A percentile compares a stretch with the other conserved stretches of the same genome.
phyloP scores from a whole-genome alignment of 2,113 vertebrate genomes.

The Aix galericulata region DNA sequence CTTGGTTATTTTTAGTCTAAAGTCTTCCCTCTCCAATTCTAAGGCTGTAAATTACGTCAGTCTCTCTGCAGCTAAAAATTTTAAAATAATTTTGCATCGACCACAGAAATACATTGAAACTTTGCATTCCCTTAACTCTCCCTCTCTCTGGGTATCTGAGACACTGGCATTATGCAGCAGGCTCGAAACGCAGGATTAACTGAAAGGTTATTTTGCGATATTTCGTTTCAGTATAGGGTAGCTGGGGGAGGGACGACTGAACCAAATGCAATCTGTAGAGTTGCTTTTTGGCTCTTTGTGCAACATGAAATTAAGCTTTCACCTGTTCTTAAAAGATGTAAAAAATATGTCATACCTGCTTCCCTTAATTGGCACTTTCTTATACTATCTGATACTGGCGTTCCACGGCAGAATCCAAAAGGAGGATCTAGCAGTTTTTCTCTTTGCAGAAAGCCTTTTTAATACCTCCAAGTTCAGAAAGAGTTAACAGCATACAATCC shows the following conservation, averaged over 20 bases:
- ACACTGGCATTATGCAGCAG: slow-evolving; percentile 26
- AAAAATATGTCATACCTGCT: background rate
- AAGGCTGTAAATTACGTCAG: slow-evolving; percentile 39
- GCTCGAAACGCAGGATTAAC: slow-evolving; percentile 19
- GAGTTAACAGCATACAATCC: background rate
- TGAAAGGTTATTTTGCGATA: slow-evolving; percentile 12
- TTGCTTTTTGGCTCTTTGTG: background rate
- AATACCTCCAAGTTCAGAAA: background rate
- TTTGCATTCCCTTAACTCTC: background rate
- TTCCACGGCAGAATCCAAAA: slow-evolving; percentile 8
- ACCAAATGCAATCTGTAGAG: background rate
- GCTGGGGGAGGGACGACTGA: background rate
- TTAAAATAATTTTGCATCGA: slow-evolving; percentile 30
- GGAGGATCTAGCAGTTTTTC: background rate
- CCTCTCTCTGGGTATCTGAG: background rate
- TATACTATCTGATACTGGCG: background rate
- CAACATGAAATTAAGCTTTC: background rate
- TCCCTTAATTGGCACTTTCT: background rate
- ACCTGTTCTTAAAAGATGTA: background rate
- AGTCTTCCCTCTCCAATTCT: background rate
- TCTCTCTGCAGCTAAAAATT: slow-evolving; percentile 41
- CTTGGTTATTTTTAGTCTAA: background rate
- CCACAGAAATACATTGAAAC: slow-evolving; percentile 36
- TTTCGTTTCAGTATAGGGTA: background rate
- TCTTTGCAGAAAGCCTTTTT: slow-evolving; percentile 10